A percentile compares a stretch with the other conserved stretches of the same genome.
phyloP scores from a whole-genome alignment of 2,888 invertebrate species.

The Reticulitermes lucifugus region DNA sequence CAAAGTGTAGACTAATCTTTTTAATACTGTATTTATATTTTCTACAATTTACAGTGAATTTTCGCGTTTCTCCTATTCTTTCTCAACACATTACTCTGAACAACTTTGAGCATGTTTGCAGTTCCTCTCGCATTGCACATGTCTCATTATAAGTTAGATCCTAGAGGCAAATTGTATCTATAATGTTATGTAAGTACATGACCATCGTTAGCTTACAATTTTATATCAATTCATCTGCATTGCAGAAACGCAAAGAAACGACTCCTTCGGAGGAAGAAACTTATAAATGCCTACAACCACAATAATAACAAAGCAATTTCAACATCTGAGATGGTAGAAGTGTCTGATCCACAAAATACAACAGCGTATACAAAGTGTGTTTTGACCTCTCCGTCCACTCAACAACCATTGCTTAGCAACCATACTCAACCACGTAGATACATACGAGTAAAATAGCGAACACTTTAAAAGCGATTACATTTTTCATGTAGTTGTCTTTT shows the following conservation, averaged over 20 bases:
- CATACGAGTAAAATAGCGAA: neutral
- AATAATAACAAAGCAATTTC: neutral
- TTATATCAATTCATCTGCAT: conserved; percentile 13
- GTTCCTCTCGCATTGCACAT: neutral
- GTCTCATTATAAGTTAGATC: neutral
- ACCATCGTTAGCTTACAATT: neutral
- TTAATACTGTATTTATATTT: conserved; percentile 1
- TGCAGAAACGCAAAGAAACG: neutral
- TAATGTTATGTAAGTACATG: conserved; percentile 9
- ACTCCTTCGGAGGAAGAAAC: neutral
- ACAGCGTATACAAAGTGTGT: neutral
- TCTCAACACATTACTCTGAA: neutral
- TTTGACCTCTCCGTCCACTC: neutral
- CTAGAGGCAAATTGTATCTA: neutral
- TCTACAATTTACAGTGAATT: neutral
- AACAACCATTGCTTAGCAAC: neutral
- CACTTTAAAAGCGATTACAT: conserved; percentile 2
- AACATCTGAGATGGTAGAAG: neutral
- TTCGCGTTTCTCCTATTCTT: neutral
- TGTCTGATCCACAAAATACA: neutral
- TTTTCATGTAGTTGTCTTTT: neutral
- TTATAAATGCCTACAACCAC: neutral
- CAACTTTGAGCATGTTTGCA: neutral
- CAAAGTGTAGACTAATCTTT: neutral
- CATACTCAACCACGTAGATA: neutral